Evolutionary conservation across 92 coral and sea anemone species (phyloP), one percentile per base, ranked within the genome.

Genomic region (Paramuricea clavata): DNA sequence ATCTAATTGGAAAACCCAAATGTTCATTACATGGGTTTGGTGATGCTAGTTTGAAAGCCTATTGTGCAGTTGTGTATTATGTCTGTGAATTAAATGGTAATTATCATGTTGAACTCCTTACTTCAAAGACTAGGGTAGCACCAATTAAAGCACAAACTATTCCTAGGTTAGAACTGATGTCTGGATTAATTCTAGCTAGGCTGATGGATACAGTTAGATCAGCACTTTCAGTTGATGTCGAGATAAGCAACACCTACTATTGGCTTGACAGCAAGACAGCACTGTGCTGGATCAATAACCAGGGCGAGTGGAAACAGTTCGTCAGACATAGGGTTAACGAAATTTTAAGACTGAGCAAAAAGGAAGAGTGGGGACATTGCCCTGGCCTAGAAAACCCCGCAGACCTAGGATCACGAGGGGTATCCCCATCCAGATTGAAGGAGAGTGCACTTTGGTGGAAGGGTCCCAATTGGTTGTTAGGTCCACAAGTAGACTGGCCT

Each of bases 351-450:
- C 16, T 81, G 60, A 81, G 72, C 21, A 31, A 36, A 27, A 25
- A 62, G 32, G 62, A 70, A 21, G 21, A 27, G 10, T 81, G 85
- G 85, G 62, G 64, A 2, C 74, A 60, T 17, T 81, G 85, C 26
- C 52, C 85, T 19, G 85, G 85, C 1, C n/a, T 3, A 23, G 36
- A 60, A 26, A 81, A 81, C 17, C 85, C 85, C 4, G 75, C 85
- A 2, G 85, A 81, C 85, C 15, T 81, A 39, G 84, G 84, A 39
- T 79, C 84, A 13, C 41, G 84, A 12, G 84, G 84, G n/a, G 85
- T 23, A 26, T 15, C 16, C 23, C 43, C 85, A 25, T 21, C 16
- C 1, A 17, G 44, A 1, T 43, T 79, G 22, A 79, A 79, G 50
- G 60, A 0, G 2, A 27, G 16, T 19, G 31, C 15, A 1, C 71